phyloP scores from a whole-genome alignment of 2,888 invertebrate genomes.

The Chalcis sispes region DNA sequence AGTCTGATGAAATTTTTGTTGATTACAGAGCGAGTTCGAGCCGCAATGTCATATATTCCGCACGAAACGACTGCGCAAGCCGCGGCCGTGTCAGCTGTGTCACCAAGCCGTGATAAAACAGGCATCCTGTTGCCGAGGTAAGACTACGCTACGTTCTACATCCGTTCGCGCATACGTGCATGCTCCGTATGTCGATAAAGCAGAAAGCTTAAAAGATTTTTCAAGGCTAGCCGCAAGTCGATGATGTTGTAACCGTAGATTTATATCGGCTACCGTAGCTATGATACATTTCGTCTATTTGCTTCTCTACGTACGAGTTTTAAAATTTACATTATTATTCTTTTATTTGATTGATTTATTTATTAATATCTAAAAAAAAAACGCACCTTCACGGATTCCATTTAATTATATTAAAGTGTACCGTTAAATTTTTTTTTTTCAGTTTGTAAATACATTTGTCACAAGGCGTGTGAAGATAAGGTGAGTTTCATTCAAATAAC shows the following conservation, averaged over 20 bases:
- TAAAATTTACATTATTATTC: too few relatives aligned
- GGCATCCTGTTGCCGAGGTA: slow-evolving; percentile 88
- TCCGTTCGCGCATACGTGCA: too few relatives aligned
- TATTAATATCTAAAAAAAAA: too few relatives aligned
- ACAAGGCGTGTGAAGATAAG: slow-evolving; percentile 87
- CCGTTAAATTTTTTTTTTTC: slow-evolving; percentile 77
- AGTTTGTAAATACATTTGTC: slow-evolving; percentile 90
- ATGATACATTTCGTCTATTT: too few relatives aligned
- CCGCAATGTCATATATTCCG: slow-evolving; percentile 85
- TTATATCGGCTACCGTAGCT: background rate
- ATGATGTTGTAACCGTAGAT: slow-evolving; percentile 5
- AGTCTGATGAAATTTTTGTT: too few relatives aligned
- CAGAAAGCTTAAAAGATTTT: background rate
- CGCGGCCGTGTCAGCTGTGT: slow-evolving; percentile 87
- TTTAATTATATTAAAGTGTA: slow-evolving; percentile 17
- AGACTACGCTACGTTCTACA: slow-evolving; percentile 66
- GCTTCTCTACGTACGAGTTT: too few relatives aligned
- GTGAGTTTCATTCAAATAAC: too few relatives aligned
- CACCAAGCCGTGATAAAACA: slow-evolving; percentile 86
- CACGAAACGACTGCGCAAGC: slow-evolving; percentile 85
- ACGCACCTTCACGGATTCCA: too few relatives aligned
- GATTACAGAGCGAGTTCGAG: slow-evolving; percentile 83
- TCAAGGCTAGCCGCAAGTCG: slow-evolving; percentile 26
- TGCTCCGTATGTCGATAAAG: slow-evolving; percentile 42
- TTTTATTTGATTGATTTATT: too few relatives aligned